phyloP scores from a whole-genome alignment of 1,140 invertebrate genomes.

The Bombus consobrinus region DNA sequence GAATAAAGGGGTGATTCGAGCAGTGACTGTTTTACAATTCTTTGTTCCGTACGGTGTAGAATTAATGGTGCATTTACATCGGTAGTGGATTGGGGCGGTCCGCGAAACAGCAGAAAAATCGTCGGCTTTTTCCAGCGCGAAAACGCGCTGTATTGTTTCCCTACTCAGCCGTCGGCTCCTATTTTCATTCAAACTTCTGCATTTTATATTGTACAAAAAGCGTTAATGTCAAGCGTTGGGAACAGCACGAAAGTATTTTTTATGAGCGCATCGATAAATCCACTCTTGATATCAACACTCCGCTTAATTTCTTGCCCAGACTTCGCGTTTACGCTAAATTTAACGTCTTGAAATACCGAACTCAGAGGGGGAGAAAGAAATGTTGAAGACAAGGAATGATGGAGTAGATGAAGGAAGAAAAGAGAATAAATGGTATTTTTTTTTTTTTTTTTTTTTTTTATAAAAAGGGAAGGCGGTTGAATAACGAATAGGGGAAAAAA shows the following conservation, averaged over 20 bases:
- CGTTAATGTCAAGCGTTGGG: conserved; percentile 2
- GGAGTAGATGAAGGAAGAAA: not conserved
- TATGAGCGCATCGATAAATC: not conserved
- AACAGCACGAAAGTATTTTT: not conserved
- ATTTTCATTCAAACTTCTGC: conserved; percentile 7
- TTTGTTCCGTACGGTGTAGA: not conserved
- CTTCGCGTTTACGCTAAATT: not conserved
- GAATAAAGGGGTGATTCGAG: not conserved
- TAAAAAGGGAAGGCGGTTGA: not conserved
- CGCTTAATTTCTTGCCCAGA: not conserved
- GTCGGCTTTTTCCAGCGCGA: conserved; percentile 9
- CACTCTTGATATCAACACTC: not conserved
- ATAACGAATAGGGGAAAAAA: not conserved
- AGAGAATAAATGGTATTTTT: no score
- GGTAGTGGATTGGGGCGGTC: conserved; percentile 17
- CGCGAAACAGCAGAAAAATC: conserved; percentile 28
- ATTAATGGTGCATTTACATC: conserved; percentile 39
- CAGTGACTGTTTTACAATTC: not conserved
- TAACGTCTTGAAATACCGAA: not conserved
- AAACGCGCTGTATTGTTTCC: conserved; percentile 8
- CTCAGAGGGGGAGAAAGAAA: not conserved
- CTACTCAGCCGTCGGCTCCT: not conserved
- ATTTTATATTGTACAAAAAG: not conserved
- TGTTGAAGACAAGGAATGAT: not conserved
- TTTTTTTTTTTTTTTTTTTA: no score